These are phyloP conservation scores for Melitaea athalia DNA, from an alignment of 2,888 invertebrate species.

Conservation along the genomic window DNA sequence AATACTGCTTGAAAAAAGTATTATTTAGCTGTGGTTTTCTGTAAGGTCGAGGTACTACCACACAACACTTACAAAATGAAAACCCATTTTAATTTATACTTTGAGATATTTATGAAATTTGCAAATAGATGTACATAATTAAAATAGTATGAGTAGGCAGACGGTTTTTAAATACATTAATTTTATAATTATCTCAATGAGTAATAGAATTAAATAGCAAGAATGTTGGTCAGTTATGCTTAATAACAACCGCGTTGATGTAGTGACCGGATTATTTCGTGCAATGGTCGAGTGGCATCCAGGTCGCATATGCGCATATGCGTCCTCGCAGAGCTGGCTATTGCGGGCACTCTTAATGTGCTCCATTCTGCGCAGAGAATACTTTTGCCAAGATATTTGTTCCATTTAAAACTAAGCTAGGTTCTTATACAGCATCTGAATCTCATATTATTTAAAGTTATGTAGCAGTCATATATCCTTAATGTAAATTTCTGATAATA, in stretches of 20 bases:
- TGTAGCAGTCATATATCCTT: background rate
- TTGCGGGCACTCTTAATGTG: constrained; percentile 66
- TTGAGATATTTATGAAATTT: background rate
- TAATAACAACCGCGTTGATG: constrained; percentile 67
- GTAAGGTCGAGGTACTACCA: too few species aligned
- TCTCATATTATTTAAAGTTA: background rate
- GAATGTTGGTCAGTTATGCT: constrained; percentile 45
- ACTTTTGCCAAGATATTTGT: constrained; percentile 20
- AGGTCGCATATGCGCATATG: constrained; percentile 67
- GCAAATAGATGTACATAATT: background rate
- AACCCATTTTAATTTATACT: background rate
- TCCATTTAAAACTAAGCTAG: background rate
- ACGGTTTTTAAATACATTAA: background rate
- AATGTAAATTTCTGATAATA: background rate
- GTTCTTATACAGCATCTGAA: background rate
- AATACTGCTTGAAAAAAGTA: too few species aligned
- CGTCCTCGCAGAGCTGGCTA: constrained; percentile 50
- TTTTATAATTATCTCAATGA: constrained; percentile 5
- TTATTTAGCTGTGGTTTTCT: too few species aligned
- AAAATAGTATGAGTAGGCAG: background rate
- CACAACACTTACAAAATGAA: background rate
- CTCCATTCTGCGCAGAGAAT: constrained; percentile 39
- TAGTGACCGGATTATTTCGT: constrained; percentile 69
- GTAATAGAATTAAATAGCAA: constrained; percentile 28
- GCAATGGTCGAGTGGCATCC: constrained; percentile 71